Base-by-base conservation (phyloP, 2,888 invertebrate species). In the Timandra comae region DNA sequence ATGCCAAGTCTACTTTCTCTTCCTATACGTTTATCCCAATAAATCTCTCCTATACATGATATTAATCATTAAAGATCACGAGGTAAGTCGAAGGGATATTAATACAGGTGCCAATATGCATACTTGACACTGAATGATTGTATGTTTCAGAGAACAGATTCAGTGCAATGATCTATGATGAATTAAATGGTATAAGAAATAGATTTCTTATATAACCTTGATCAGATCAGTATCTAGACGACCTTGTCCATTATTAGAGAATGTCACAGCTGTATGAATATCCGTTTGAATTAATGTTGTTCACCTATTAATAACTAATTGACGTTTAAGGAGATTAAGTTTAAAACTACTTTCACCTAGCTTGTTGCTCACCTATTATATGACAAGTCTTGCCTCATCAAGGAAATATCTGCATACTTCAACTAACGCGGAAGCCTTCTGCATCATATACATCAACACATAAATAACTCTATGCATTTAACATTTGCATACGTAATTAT, bases 1-100 rank as follows among this genome's bases (percentile, higher is more conserved):
- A 50, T 69, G 75, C 73, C 72, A 74, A 73, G 53, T 57, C 48
- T 37, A 66, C 73, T 76, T 74, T 76, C 74, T 64, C 69, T 61
- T 39, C 44, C 38, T 33, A 52, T 61, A 50, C 51, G 60, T 58
- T 42, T 36, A 43, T 42, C 54, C 45, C 46, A 50, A 67, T 66
- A 63, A 55, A 65, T 66, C 47, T 59, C 38, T 43, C 34, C 33
- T 41, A 45, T 41, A 54, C 16, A 16, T 42, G 46, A 52, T 56
- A 59, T 64, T 61, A 60, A 62, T 66, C 60, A 58, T 56, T 49
- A 52, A 46, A 42, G 53, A 43, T 45, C 52, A 52, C 47, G 45
- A 53, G 43, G 3, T 16, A 16, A 16, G 16, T 6, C 1, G 4
- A 16, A n/a, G n/a, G n/a, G n/a, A n/a, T n/a, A n/a, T n/a, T n/a